These are phyloP conservation scores for Drosophila leonis DNA, from an alignment of 2,888 invertebrate genomes.

Conservation along the genomic window DNA sequence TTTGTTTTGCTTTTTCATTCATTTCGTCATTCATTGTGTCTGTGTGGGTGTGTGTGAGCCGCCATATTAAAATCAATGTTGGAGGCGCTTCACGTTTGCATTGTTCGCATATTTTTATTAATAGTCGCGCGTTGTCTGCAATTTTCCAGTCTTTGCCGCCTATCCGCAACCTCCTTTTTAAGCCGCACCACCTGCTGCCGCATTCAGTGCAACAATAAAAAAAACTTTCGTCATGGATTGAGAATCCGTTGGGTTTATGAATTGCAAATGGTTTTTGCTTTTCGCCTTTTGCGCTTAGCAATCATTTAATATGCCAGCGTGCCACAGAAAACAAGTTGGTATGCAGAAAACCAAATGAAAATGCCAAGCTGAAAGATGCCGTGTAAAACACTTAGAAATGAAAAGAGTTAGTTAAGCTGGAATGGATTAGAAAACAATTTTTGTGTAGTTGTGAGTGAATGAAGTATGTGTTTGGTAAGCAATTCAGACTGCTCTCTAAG, in stretches of 20 bases:
- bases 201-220: conserved; percentile 52
- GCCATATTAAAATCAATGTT: conserved; percentile 73
- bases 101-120: conserved; percentile 75
- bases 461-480: too few relatives aligned
- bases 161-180: background rate
- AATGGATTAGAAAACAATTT: background rate
- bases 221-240: conserved; percentile 62
- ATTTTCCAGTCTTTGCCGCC: conserved; percentile 52
- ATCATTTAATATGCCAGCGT: conserved; percentile 71
- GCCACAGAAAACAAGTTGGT: conserved; percentile 41
- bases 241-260: conserved; percentile 55
- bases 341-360: background rate
- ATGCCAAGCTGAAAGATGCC: background rate
- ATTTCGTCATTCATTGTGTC: conserved; percentile 65
- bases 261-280: conserved; percentile 72
- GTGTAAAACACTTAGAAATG: background rate
- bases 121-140: conserved; percentile 73
- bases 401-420: background rate
- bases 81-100: conserved; percentile 52
- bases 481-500: too few relatives aligned
- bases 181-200: conserved; percentile 39
- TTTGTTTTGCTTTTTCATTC: conserved; percentile 70
- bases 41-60: conserved; percentile 25
- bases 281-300: conserved; percentile 65
- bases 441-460: background rate